Base-by-base conservation (phyloP, 2,113 vertebrate species). In the Rhadina sibilatrix region DNA sequence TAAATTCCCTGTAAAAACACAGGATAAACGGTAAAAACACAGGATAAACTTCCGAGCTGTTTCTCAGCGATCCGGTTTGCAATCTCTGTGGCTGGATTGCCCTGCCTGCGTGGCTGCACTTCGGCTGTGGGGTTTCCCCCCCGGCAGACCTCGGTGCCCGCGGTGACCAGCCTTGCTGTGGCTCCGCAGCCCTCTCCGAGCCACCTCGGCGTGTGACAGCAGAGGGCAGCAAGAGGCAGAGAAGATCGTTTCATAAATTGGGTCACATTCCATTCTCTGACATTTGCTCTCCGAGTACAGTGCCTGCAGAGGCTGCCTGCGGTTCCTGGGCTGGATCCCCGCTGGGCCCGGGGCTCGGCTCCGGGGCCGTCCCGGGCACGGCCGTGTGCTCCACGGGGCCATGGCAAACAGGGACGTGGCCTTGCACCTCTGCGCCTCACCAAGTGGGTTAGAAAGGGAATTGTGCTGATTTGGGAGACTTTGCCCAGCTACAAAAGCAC, bases 161-260 rank as follows among this genome's bases (percentile, higher is more conserved):
- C 21, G 3, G 12, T 2, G 25, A 7, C 20, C 59, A 23, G 31
- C 31, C 22, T 27, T 8, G 24, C 37, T 15, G 60, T 0, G n/a
- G 23, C 64, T 4, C 40, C 6, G 1, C 46, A 24, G 25, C 31
- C 14, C 22, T 19, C 52, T 16, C 70, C 1, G 7, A 68, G 50
- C 59, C 25, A 0, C 69, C 66, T 4, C 5, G 20, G 22, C n/a
- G 64, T 54, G 91, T 28, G 75, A 95, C 98, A 97, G 97, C 91
- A 98, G 98, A 91, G 97, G 97, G 98, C 98, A 98, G 97, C 97
- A 98, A 96, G 94, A 97, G 94, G 97, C 91, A 97, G 75, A 92
- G 89, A 93, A 97, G 96, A 53, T 6, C 0, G 1, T 12, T 56
- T 71, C 47, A 16, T 6, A 7, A 82, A 87, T 0, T 6, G 57